A percentile compares a stretch with the other conserved stretches of the same genome.
These are phyloP conservation scores for Neostethus bicornis DNA, from an alignment of 2,797 vertebrate genomes.

Conservation along the genomic window DNA sequence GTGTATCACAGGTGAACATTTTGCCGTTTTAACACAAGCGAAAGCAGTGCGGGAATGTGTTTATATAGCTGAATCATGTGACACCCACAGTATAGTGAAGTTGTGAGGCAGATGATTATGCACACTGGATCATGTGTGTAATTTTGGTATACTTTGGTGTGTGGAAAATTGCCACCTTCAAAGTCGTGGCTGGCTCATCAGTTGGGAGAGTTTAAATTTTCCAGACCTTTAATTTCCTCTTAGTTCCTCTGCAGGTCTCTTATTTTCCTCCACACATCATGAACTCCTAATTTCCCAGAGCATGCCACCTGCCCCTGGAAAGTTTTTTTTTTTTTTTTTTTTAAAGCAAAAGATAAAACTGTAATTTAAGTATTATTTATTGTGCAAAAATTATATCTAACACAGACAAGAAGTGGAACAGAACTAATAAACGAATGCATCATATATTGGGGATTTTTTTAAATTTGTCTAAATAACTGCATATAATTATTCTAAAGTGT, in stretches of 20 bases:
- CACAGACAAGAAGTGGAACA: constrained; percentile 3
- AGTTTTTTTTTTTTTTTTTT: constrained; percentile 8
- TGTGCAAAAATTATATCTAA: neutral
- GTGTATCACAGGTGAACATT: constrained; percentile 48
- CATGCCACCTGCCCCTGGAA: constrained; percentile 30
- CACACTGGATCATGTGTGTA: constrained; percentile 40
- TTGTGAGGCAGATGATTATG: constrained; percentile 46
- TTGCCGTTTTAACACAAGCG: constrained; percentile 25
- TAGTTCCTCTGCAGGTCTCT: constrained; percentile 39
- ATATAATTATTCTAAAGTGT: neutral
- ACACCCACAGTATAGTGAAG: constrained; percentile 22
- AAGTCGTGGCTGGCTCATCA: constrained; percentile 44
- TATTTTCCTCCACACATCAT: constrained; percentile 53
- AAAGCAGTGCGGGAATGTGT: constrained; percentile 8
- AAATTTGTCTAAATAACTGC: neutral
- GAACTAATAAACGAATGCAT: constrained; percentile 6
- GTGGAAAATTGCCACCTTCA: constrained; percentile 52
- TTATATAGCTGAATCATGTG: constrained; percentile 1
- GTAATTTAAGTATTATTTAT: constrained; percentile 5
- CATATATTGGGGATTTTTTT: neutral
- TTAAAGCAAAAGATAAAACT: constrained; percentile 19
- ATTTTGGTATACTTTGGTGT: constrained; percentile 50
- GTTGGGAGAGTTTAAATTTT: constrained; percentile 43
- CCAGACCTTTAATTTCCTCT: constrained; percentile 57
- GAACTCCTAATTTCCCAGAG: constrained; percentile 35